Base-by-base conservation (phyloP, 2,888 invertebrate genomes). In the Ganaspis brasiliensis region DNA sequence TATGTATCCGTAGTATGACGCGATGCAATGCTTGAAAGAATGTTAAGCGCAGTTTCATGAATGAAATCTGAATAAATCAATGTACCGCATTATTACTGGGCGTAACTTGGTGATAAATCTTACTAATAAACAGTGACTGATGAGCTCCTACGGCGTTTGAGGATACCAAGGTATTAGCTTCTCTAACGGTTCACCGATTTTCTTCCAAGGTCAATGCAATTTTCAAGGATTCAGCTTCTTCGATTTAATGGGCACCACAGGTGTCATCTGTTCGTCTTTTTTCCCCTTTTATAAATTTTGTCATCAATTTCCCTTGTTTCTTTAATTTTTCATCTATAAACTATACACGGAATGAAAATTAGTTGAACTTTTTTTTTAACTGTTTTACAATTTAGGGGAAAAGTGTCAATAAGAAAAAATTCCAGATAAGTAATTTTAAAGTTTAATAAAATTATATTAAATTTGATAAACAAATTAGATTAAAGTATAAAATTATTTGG, bases 61-160 rank as follows among this genome's bases (percentile, higher is more conserved):
- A 87, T 87, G 87, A 84, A 86, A 87, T 85, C 79, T 82, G 83
- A 83, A 85, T 85, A 84, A 87, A 83, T 87, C 83, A 85, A 73
- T 76, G 76, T 59, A 75, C 40, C 78, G 79, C 80, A 80, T 83
- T 86, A 87, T 86, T 87, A 84, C 78, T 74, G 59, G 37, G 35
- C 78, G 73, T 77, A 79, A 49, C 79, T 75, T 31, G 74, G 6
- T 70, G 77, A 85, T 87, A 84, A 85, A 85, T 86, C 82, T 81
- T 35, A 71, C 75, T 81, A 85, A 84, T 84, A 84, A 86, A 85
- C 82, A 85, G 83, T 83, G 79, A 81, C 77, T 70, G 57, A 59
- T 63, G 72, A 67, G 63, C 35, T 55, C 67, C 72, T 40, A 26
- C 35, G 71, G 63, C 63, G 5, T 63, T 63, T 1, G 40, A 19